These are phyloP conservation scores for Stenoptilia bipunctidactyla DNA, from an alignment of 2,888 invertebrate genomes.

Conservation along the genomic window DNA sequence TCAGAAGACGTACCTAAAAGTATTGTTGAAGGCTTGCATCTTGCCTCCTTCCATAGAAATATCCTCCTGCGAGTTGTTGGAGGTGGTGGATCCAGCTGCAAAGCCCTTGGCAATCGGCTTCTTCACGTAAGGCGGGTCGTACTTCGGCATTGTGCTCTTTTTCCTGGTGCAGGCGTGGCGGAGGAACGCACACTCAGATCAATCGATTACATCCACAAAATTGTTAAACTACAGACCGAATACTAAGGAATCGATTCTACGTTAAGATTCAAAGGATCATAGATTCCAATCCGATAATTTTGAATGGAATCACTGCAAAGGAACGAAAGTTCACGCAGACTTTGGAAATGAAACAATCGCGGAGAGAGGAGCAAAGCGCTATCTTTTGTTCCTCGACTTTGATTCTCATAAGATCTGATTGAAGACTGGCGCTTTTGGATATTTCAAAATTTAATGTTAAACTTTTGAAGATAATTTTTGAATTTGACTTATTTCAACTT, in stretches of 20 bases:
- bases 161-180: slow-evolving; percentile 77
- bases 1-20: slow-evolving; percentile 75
- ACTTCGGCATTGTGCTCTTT: slow-evolving; percentile 90
- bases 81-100: slow-evolving; percentile 73
- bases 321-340: slow-evolving; percentile 23
- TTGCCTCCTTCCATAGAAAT: slow-evolving; percentile 85
- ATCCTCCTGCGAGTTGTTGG: slow-evolving; percentile 84
- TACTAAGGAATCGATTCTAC: slow-evolving; percentile 36
- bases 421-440: slow-evolving; percentile 68
- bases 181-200: slow-evolving; percentile 70
- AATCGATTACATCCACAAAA: slow-evolving; percentile 66
- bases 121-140: slow-evolving; percentile 89
- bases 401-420: slow-evolving; percentile 24
- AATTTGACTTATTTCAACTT: slow-evolving; percentile 42
- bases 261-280: slow-evolving; percentile 16
- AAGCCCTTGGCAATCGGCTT: slow-evolving; percentile 84
- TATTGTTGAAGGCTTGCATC: slow-evolving; percentile 84
- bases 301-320: slow-evolving; percentile 15
- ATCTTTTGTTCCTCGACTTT: slow-evolving; percentile 25
- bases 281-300: slow-evolving; percentile 10
- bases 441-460: slow-evolving; percentile 31
- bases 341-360: background rate
- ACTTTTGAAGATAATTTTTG: slow-evolving; percentile 27
- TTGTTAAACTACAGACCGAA: slow-evolving; percentile 19
- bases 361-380: slow-evolving; percentile 9